These are phyloP conservation scores for Bradynema listronoti DNA, from an alignment of 1,140 invertebrate species.

Conservation along the genomic window DNA sequence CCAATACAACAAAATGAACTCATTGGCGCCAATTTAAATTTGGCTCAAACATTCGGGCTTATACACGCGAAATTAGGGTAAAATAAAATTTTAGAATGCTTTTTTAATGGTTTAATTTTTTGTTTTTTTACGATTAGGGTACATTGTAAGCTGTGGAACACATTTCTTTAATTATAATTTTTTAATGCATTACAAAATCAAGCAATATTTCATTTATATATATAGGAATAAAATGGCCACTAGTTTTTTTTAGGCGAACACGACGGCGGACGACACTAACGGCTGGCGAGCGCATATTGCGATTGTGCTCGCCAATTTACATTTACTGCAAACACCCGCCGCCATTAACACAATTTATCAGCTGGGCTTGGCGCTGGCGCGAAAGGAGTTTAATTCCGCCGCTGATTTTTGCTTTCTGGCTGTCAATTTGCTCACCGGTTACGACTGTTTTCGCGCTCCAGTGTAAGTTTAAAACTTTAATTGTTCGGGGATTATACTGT, in stretches of 20 bases:
- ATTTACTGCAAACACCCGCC: slow-evolving; percentile 31
- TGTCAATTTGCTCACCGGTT: slow-evolving; percentile 40
- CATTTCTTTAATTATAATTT: no score
- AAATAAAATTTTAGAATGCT: no score
- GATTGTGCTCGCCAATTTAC: slow-evolving; percentile 44
- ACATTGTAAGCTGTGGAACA: no score
- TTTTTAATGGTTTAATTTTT: no score
- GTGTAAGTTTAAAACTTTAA: background rate
- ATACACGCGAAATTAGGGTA: no score
- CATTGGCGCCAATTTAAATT: no score
- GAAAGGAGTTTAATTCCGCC: slow-evolving; percentile 44
- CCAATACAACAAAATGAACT: no score
- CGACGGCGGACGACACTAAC: slow-evolving; percentile 3
- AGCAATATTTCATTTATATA: no score
- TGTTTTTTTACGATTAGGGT: no score
- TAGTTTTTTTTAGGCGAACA: slow-evolving; percentile 10
- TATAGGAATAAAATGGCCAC: no score
- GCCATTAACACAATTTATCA: slow-evolving; percentile 46
- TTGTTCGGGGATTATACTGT: background rate
- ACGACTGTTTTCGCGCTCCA: slow-evolving; percentile 25
- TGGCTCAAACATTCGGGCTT: no score
- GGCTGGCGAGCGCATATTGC: slow-evolving; percentile 44
- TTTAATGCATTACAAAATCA: no score
- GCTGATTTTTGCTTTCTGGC: slow-evolving; percentile 49
- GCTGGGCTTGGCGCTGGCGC: slow-evolving; percentile 35